These are phyloP conservation scores for Alethe diademata DNA, from an alignment of 2,113 vertebrate genomes.

Conservation along the genomic window DNA sequence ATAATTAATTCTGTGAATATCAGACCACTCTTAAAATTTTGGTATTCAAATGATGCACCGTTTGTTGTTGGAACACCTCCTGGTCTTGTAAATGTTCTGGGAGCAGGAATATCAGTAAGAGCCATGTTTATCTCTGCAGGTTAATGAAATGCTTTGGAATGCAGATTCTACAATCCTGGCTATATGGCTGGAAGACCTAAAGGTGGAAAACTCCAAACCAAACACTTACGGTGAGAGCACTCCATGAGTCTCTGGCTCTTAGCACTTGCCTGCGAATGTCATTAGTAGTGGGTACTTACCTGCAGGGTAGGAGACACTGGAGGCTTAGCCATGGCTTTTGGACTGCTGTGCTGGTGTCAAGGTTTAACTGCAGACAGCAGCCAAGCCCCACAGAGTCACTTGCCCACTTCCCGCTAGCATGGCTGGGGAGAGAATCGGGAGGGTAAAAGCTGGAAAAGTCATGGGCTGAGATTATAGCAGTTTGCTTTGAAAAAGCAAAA, in stretches of 20 bases:
- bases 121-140: slow-evolving; percentile 65
- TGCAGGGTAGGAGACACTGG: background rate
- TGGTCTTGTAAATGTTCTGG: background rate
- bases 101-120: background rate
- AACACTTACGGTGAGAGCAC: slow-evolving; percentile 78
- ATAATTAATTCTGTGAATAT: background rate
- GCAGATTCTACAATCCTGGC: slow-evolving; percentile 88
- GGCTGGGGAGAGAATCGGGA: background rate
- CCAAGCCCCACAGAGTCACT: background rate
- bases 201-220: slow-evolving; percentile 44
- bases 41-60: accelerated
- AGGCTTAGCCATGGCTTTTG: background rate
- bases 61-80: background rate
- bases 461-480: background rate
- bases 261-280: accelerated
- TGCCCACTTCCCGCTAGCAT: background rate
- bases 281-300: background rate
- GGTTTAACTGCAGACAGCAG: background rate
- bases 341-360: background rate
- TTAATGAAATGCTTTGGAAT: slow-evolving; percentile 94
- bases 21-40: background rate
- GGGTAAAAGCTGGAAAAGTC: background rate
- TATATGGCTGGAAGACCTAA: slow-evolving; percentile 88
- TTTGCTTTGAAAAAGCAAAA: background rate
- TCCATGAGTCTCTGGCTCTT: background rate